Conservation (phyloP, 1,140 invertebrate genomes). For the Delia radicum region DNA sequence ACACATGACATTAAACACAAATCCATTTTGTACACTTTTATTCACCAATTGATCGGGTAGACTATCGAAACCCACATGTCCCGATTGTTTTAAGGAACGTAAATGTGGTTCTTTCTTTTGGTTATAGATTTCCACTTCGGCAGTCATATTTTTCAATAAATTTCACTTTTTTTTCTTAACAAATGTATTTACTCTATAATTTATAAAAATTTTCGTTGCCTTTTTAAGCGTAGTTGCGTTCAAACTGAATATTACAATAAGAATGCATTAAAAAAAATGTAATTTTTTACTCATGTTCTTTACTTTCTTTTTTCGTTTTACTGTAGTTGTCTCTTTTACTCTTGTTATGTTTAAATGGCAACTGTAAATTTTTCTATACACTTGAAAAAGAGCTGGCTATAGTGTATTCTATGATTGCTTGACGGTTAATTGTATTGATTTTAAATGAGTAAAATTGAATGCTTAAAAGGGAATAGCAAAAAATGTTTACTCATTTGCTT, state of each 20-base stretch:
- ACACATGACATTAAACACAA: constrained; percentile 96
- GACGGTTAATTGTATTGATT: constrained; percentile 3
- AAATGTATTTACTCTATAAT: not conserved
- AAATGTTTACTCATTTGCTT: not conserved
- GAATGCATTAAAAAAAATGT: not conserved
- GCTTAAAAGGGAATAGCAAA: not conserved
- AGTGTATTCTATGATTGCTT: not conserved
- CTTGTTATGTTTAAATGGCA: not conserved
- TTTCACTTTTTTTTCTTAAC: not conserved
- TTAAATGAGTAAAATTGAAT: not conserved
- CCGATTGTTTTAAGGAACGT: constrained; percentile 84
- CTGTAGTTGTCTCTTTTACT: not conserved
- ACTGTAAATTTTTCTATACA: not conserved
- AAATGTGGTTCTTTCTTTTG: constrained; percentile 58
- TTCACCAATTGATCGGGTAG: constrained; percentile 97
- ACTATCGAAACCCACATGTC: constrained; percentile 98
- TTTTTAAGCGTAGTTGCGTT: not conserved
- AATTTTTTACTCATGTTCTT: not conserved
- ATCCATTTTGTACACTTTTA: constrained; percentile 96
- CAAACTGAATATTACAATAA: constrained; percentile 11
- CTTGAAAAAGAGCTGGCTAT: not conserved
- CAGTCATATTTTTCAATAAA: not conserved
- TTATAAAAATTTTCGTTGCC: not conserved
- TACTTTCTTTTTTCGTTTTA: not conserved
- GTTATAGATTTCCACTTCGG: constrained; percentile 17